These are phyloP conservation scores for Acanthurus leucopareius DNA, from an alignment of 2,797 vertebrate genomes.

Conservation along the genomic window DNA sequence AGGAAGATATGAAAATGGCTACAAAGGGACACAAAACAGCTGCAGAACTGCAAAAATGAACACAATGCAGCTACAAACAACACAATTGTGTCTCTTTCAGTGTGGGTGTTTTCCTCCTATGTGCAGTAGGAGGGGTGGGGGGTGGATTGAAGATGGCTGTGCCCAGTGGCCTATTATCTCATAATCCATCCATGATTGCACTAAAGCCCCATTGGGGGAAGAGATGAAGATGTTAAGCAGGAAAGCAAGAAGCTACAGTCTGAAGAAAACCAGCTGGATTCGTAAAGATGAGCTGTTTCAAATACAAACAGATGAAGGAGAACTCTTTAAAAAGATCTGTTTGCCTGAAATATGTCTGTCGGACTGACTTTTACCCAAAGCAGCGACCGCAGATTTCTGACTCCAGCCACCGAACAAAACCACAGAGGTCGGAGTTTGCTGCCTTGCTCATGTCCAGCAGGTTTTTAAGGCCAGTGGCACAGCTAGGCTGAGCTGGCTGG, in stretches of 20 bases:
- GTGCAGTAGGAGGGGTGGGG: background rate
- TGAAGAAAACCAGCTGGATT: background rate
- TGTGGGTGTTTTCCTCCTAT: background rate
- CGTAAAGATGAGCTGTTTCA: background rate
- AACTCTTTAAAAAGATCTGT: slow-evolving; percentile 1
- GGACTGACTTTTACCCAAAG: background rate
- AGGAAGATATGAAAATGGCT: background rate
- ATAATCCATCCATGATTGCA: slow-evolving; percentile 8
- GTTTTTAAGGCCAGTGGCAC: background rate
- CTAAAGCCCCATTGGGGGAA: slow-evolving; percentile 17
- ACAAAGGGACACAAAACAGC: background rate
- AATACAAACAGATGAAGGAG: background rate
- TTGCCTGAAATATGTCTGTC: background rate
- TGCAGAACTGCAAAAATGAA: background rate
- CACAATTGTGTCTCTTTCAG: background rate
- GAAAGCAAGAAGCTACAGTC: background rate
- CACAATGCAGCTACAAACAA: background rate
- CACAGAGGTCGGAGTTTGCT: background rate
- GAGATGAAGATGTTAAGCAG: background rate
- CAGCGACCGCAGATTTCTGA: background rate
- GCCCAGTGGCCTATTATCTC: background rate
- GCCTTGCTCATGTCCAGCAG: slow-evolving; percentile 18
- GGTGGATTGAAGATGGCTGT: background rate
- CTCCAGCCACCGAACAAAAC: background rate
- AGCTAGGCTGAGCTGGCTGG: slow-evolving; percentile 22